A percentile compares a stretch with the other conserved stretches of the same genome.
Evolutionary conservation across 2,797 vertebrate species (phyloP).

Genomic region (Pseudochirops corinnae): DNA sequence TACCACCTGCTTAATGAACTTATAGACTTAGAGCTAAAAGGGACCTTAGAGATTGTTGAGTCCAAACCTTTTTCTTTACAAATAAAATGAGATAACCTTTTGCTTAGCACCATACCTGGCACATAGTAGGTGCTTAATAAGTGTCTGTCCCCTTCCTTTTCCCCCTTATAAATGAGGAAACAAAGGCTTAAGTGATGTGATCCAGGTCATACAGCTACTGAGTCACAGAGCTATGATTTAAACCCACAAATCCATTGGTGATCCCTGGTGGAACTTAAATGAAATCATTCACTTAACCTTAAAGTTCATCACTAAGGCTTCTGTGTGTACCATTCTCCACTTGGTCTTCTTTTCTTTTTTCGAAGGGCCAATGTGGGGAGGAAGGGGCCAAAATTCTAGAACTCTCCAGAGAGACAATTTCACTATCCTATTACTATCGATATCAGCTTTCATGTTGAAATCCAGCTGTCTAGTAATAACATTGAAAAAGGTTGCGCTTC

Average conservation of each 20-base stretch:
- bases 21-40: neutral
- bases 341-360: neutral
- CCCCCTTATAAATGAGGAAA: neutral
- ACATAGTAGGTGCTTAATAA: neutral
- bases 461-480: neutral
- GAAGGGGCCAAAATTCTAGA: neutral
- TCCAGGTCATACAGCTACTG: neutral
- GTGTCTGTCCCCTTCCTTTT: neutral
- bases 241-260: neutral
- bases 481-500: neutral
- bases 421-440: neutral
- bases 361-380: neutral
- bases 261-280: neutral
- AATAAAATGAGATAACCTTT: neutral
- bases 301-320: neutral
- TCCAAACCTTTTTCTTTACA: neutral
- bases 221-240: neutral
- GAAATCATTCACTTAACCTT: neutral
- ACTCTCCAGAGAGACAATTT: neutral
- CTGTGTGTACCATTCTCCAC: neutral
- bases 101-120: neutral
- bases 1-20: neutral
- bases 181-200: neutral
- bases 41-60: neutral
- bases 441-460: neutral